Conservation (phyloP, 2,888 invertebrate species). For the Aporophyla lueneburgensis region DNA sequence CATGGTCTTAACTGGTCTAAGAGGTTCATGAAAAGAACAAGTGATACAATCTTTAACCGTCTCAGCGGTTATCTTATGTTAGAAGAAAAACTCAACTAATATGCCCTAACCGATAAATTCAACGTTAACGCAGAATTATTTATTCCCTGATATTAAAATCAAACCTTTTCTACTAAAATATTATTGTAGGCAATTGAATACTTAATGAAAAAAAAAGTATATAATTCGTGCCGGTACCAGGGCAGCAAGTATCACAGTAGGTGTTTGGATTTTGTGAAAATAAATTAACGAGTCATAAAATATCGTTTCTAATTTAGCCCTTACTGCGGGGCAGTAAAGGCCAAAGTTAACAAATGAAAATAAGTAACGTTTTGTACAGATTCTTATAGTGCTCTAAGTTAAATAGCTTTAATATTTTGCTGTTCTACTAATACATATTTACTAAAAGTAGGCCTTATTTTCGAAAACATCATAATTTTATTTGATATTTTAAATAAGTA, state of each 20-base stretch:
- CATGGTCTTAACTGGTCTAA: neutral
- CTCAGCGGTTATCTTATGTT: neutral
- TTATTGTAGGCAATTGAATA: neutral
- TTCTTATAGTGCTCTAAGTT: too few relatives aligned
- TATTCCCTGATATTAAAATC: neutral
- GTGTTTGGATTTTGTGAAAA: constrained; percentile 12
- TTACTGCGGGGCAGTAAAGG: neutral
- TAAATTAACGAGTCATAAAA: neutral
- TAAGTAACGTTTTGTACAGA: neutral
- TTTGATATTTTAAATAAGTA: too few relatives aligned
- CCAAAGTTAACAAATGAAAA: neutral
- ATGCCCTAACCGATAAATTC: neutral
- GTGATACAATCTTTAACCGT: too few relatives aligned
- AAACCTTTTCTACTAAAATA: neutral
- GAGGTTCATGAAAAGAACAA: neutral
- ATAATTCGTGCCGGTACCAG: constrained; percentile 6
- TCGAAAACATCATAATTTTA: neutral
- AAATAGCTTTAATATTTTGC: neutral
- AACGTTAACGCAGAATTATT: neutral
- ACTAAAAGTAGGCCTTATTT: neutral
- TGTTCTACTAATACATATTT: neutral
- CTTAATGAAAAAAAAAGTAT: neutral
- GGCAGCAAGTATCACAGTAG: constrained; percentile 13
- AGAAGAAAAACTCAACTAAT: neutral
- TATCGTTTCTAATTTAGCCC: neutral